A percentile compares a stretch with the other conserved stretches of the same genome.
Evolutionary conservation across 1,140 invertebrate species (phyloP).

Genomic region (Metopolophium dirhodum): DNA sequence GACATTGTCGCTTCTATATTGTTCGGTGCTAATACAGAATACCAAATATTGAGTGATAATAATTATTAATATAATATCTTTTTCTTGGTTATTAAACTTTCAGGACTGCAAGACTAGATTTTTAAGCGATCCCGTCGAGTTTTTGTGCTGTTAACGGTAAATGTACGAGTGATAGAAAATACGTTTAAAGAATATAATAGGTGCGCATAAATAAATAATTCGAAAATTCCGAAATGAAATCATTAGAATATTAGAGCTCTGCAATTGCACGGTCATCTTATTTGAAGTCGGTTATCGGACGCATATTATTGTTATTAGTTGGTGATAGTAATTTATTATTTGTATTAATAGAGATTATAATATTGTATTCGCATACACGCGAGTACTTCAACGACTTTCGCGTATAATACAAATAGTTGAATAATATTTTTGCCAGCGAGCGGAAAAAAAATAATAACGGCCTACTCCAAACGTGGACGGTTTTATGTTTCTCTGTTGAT

Average conservation of each 20-base stretch:
- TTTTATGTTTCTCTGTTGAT: background rate
- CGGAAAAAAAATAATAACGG: background rate
- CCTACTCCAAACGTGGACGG: background rate
- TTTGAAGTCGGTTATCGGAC: background rate
- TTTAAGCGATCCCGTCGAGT: background rate
- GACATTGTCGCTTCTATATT: too few relatives aligned
- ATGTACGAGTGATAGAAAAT: background rate
- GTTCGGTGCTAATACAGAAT: background rate
- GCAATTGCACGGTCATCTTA: background rate
- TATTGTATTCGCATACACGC: background rate
- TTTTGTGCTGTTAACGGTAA: background rate
- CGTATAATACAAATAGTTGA: background rate
- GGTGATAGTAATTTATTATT: background rate
- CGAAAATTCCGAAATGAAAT: background rate
- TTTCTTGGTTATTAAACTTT: background rate
- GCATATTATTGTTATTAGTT: background rate
- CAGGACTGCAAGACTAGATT: background rate
- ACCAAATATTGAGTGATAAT: background rate
- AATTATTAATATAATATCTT: background rate
- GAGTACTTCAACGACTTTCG: background rate
- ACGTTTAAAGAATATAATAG: background rate
- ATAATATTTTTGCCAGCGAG: background rate
- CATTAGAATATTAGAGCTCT: background rate
- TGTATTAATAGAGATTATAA: background rate
- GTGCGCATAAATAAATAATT: background rate